A percentile compares a stretch with the other conserved stretches of the same genome.
Conservation (phyloP, 2,888 invertebrate species). For the Phortica okadai region DNA sequence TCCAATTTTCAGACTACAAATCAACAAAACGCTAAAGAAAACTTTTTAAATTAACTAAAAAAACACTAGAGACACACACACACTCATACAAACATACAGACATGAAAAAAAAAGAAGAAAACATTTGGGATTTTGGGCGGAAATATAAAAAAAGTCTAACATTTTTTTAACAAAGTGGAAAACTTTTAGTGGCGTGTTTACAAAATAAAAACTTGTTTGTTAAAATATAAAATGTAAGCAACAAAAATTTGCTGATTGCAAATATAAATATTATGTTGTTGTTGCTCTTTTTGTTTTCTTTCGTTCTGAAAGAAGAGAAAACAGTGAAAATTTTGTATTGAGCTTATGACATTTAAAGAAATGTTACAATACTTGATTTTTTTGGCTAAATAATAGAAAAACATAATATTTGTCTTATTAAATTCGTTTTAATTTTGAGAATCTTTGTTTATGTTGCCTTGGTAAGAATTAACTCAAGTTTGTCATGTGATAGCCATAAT, state of each 20-base stretch:
- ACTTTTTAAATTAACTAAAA: conserved; percentile 69
- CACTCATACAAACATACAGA: conserved; percentile 18
- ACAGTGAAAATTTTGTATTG: too few relatives aligned
- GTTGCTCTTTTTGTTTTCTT: conserved; percentile 27
- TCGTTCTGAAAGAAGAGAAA: neutral
- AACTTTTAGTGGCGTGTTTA: conserved; percentile 70
- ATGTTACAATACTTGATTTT: too few relatives aligned
- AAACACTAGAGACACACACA: conserved; percentile 41
- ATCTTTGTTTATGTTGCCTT: too few relatives aligned
- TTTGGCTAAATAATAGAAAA: too few relatives aligned
- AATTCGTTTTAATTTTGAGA: too few relatives aligned
- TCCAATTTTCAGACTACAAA: conserved; percentile 68
- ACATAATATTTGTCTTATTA: too few relatives aligned
- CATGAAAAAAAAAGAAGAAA: neutral
- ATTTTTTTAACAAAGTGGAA: conserved; percentile 69
- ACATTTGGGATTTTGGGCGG: neutral
- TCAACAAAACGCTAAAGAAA: conserved; percentile 58
- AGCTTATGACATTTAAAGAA: too few relatives aligned
- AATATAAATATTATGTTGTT: conserved; percentile 39
- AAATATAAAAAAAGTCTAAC: conserved; percentile 39
- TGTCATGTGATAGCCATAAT: too few relatives aligned
- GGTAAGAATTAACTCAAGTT: too few relatives aligned
- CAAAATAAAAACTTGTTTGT: conserved; percentile 67
- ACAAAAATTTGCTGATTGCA: conserved; percentile 55
- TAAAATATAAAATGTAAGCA: conserved; percentile 43